Percentiles rank a stretch among this genome's conserved stretches.
phyloP scores from a whole-genome alignment of 2,888 invertebrate genomes.

The Altica lythri region DNA sequence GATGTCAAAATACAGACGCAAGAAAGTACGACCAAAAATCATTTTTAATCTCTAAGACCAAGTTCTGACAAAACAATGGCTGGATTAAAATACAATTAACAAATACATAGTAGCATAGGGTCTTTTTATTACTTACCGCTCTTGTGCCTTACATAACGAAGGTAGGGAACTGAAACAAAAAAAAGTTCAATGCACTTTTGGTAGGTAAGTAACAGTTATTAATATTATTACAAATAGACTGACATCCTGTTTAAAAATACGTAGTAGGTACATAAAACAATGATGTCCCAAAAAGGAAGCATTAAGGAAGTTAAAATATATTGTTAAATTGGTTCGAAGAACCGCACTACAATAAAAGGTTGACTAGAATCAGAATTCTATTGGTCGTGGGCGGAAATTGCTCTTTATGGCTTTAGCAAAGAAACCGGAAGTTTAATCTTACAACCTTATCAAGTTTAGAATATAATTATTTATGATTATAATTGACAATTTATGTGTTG shows the following conservation, averaged over 20 bases:
- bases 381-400: constrained; percentile 18
- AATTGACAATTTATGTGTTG: no score
- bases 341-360: constrained; percentile 1
- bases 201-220: constrained; percentile 28
- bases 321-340: constrained; percentile 31
- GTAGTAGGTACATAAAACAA: constrained; percentile 28
- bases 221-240: constrained; percentile 30
- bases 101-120: no score
- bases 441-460: background rate
- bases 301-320: constrained; percentile 28
- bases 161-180: constrained; percentile 31
- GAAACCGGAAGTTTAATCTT: constrained; percentile 4
- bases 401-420: constrained; percentile 5
- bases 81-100: no score
- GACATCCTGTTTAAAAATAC: constrained; percentile 31
- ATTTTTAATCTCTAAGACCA: no score
- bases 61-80: no score
- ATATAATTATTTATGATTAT: no score
- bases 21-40: no score
- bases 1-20: no score
- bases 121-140: constrained; percentile 29
- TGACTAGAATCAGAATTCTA: constrained; percentile 21
- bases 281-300: constrained; percentile 32
- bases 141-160: constrained; percentile 29
- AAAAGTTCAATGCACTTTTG: constrained; percentile 30